phyloP scores from a whole-genome alignment of 1,140 invertebrate species.

The Drosophila nebulosa region DNA sequence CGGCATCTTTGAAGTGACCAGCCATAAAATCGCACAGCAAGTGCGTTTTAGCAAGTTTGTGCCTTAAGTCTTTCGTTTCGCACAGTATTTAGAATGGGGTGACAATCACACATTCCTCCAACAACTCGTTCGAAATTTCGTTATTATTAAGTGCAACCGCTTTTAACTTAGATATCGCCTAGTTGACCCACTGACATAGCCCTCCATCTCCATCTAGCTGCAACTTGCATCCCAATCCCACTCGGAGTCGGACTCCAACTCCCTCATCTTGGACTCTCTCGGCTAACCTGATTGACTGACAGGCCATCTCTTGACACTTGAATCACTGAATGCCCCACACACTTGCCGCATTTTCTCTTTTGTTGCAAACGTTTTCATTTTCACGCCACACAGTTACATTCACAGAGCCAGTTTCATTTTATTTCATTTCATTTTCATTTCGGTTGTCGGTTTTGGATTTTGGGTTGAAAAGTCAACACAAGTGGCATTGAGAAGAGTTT shows the following conservation, averaged over 20 bases:
- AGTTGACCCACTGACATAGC: slow-evolving; percentile 54
- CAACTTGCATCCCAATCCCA: slow-evolving; percentile 13
- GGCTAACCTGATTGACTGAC: slow-evolving; percentile 26
- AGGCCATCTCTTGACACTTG: slow-evolving; percentile 53
- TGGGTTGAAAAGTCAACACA: slow-evolving; percentile 67
- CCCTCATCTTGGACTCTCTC: slow-evolving; percentile 15
- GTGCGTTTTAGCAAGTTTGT: slow-evolving; percentile 66
- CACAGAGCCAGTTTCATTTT: neutral
- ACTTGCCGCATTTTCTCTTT: slow-evolving; percentile 64
- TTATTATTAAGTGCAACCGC: neutral
- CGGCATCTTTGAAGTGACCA: slow-evolving; percentile 42
- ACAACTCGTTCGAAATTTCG: neutral
- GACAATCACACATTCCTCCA: too few species aligned
- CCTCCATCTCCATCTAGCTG: slow-evolving; percentile 13
- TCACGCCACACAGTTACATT: slow-evolving; percentile 43
- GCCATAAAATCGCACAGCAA: slow-evolving; percentile 40
- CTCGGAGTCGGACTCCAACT: slow-evolving; percentile 11
- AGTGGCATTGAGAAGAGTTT: slow-evolving; percentile 61
- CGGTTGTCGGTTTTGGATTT: slow-evolving; percentile 41
- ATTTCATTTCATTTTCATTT: slow-evolving; percentile 58
- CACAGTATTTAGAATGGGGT: neutral
- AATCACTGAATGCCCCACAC: slow-evolving; percentile 42
- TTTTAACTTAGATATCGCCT: slow-evolving; percentile 19
- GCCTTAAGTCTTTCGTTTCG: slow-evolving; percentile 62
- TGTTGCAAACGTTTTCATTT: slow-evolving; percentile 62